Base-by-base conservation (phyloP, 2,113 vertebrate species). In the Hystrix brachyura region DNA sequence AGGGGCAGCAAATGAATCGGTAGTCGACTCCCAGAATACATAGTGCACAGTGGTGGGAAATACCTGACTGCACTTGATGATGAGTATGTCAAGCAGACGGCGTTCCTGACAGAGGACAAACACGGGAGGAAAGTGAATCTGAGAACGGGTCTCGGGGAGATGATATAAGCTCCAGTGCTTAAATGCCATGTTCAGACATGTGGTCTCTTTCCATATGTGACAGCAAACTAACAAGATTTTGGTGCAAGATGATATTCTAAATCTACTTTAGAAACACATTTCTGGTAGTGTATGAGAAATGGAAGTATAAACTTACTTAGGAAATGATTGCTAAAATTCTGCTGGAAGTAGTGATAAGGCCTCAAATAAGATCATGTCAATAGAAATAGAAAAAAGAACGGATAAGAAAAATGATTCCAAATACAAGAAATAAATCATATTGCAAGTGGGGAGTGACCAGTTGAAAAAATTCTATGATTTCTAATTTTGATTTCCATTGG, bases 281-380 rank as follows among this genome's bases (percentile, higher is more conserved):
- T 34, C 29, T 74, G 57, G 13, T 34, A 87, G 79, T 23, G 9
- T 64, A 13, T 79, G 55, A 38, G 79, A 38, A 62, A 80, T 8
- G 8, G 14, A 94, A 51, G 55, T 67, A 64, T 32, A 76, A 23
- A 74, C 86, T 92, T 86, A 93, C 96, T 94, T 69, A 95, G 69
- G 67, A 90, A 95, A 93, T 87, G 72, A 94, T 72, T 87, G 69
- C 43, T 83, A n/a, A 60, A 32, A 90, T 94, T 83, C 81, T 95
- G 34, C 27, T 90, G 65, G 9, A 7, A 84, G 57, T 53, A 69
- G 19, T 82, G 88, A 74, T 94, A 94, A 94, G 23, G 23, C 23
- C 55, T 93, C 65, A 82, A 80, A 65, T 79, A 83, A 23, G 27
- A 86, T 64, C 69, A 38, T 67, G 32, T 25, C 92, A 90, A 46